phyloP scores from a whole-genome alignment of 2,113 vertebrate genomes.

The Poeciliopsis prolifica region DNA sequence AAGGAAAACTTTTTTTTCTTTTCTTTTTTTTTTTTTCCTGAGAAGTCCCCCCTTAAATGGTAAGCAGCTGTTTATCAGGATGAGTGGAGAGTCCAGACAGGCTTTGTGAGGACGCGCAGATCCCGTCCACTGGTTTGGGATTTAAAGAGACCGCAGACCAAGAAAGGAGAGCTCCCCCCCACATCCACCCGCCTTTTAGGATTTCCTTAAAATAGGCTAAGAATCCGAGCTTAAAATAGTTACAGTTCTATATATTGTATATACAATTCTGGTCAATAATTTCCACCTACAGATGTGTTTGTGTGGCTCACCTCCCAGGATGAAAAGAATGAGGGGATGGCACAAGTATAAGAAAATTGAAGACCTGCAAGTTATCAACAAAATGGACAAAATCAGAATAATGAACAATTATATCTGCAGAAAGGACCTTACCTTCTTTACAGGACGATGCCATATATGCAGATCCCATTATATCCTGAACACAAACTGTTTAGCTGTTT shows the following conservation, averaged over 20 bases:
- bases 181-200: too few species aligned
- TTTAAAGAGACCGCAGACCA: slow-evolving; percentile 80
- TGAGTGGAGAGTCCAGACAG: slow-evolving; percentile 58
- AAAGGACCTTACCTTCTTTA: too few species aligned
- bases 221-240: not conserved
- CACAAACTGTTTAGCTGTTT: too few species aligned
- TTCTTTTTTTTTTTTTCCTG: not conserved
- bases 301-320: not conserved
- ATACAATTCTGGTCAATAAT: not conserved
- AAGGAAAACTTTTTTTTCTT: slow-evolving; percentile 26
- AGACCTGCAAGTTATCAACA: too few species aligned
- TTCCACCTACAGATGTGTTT: not conserved
- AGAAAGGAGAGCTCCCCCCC: slow-evolving; percentile 12
- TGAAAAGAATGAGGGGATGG: not conserved
- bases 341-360: too few species aligned
- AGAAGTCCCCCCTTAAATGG: slow-evolving; percentile 47
- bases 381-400: too few species aligned
- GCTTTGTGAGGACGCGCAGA: slow-evolving; percentile 51
- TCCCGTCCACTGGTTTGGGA: slow-evolving; percentile 49
- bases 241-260: not conserved
- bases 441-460: too few species aligned
- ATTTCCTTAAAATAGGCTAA: slow-evolving; percentile 1
- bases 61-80: slow-evolving; percentile 72
- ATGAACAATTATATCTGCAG: too few species aligned
- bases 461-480: too few species aligned